Percentiles rank a stretch among this genome's conserved stretches.
Conservation (phyloP, 1,140 invertebrate genomes). For the Elymnias hypermnestra region DNA sequence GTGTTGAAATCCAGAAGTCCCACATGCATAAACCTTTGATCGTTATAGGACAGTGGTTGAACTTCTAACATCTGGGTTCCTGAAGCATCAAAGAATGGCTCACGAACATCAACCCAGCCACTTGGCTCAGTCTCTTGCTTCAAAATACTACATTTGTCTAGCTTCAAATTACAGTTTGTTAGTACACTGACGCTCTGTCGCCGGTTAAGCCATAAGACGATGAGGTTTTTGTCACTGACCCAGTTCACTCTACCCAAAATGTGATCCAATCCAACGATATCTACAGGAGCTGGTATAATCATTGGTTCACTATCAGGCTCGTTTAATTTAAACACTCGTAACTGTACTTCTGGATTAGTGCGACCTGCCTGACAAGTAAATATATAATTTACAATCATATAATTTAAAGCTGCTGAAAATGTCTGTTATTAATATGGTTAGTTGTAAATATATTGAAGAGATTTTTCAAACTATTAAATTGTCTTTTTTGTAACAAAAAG, state of each 20-base stretch:
- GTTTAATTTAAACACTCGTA: constrained; percentile 78
- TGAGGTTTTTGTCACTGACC: constrained; percentile 82
- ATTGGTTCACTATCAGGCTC: constrained; percentile 32
- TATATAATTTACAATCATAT: constrained; percentile 6
- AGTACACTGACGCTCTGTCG: constrained; percentile 85
- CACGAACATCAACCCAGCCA: constrained; percentile 66
- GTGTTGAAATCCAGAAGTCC: constrained; percentile 54
- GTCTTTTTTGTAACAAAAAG: no score
- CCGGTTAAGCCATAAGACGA: constrained; percentile 90
- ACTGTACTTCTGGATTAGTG: constrained; percentile 84
- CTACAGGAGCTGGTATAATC: constrained; percentile 71
- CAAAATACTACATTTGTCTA: constrained; percentile 65
- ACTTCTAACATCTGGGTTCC: constrained; percentile 61
- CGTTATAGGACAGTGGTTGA: constrained; percentile 41
- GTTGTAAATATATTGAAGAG: no score
- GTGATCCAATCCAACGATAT: constrained; percentile 69
- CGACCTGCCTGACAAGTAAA: constrained; percentile 80
- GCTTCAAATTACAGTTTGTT: constrained; percentile 73
- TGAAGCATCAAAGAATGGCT: constrained; percentile 67
- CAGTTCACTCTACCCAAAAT: constrained; percentile 84
- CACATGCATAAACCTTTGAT: constrained; percentile 57
- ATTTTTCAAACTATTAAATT: no score
- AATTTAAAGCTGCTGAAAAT: background rate
- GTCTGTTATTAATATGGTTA: no score
- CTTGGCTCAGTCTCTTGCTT: constrained; percentile 57